A percentile compares a stretch with the other conserved stretches of the same genome.
phyloP scores from a whole-genome alignment of 2,113 vertebrate genomes.

The Anolis carolinensis region DNA sequence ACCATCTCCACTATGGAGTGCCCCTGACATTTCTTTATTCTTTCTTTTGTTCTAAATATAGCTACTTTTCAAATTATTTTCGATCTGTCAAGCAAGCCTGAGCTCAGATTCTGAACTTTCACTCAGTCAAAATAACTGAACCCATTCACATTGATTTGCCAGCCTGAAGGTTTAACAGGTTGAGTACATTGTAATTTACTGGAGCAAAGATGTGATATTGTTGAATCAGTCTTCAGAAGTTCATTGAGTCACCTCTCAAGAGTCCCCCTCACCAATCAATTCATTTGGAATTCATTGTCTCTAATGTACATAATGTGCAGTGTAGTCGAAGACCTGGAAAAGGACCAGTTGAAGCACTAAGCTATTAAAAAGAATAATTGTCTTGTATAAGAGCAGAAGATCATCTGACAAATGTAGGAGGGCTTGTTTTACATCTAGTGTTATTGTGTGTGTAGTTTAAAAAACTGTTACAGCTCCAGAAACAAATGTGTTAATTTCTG shows the following conservation, averaged over 20 bases:
- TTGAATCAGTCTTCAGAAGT: not conserved
- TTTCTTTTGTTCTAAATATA: too few species aligned
- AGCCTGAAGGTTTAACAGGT: not conserved
- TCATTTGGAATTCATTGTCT: not conserved
- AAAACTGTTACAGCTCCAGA: not conserved
- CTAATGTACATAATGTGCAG: not conserved
- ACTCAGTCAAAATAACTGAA: fast-evolving
- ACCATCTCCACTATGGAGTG: too few species aligned
- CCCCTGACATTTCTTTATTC: too few species aligned
- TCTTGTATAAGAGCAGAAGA: slow-evolving; percentile 17
- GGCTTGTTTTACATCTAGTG: not conserved
- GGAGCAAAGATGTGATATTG: fast-evolving
- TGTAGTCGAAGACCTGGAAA: not conserved
- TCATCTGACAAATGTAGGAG: not conserved
- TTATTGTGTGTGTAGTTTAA: slow-evolving; percentile 5
- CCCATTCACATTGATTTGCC: fast-evolving
- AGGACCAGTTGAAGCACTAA: fast-evolving
- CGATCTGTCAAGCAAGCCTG: too few species aligned
- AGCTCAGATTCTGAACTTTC: too few species aligned
- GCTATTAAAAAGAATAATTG: not conserved
- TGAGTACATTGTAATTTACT: fast-evolving
- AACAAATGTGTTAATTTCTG: slow-evolving; percentile 26
- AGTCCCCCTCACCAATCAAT: not conserved
- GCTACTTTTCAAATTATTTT: too few species aligned
- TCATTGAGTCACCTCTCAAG: not conserved